These are phyloP conservation scores for Diplodus sargus DNA, from an alignment of 2,797 vertebrate species.

Conservation along the genomic window DNA sequence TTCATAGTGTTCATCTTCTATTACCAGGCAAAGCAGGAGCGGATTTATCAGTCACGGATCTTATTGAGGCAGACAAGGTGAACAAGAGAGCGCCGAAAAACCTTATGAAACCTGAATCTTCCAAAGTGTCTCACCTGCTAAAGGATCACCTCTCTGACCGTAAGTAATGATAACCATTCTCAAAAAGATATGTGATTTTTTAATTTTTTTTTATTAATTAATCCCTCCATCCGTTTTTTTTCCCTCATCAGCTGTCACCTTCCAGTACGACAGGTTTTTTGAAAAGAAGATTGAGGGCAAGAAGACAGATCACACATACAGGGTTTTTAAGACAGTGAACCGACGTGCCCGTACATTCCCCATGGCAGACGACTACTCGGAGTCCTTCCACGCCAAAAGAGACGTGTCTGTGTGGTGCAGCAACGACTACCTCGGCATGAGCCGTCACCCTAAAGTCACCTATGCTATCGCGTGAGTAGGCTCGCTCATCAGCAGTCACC, in stretches of 20 bases:
- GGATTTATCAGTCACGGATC: slow-evolving; percentile 68
- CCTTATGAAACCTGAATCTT: slow-evolving; percentile 83
- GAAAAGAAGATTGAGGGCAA: slow-evolving; percentile 93
- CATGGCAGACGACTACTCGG: slow-evolving; percentile 91
- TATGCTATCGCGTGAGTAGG: slow-evolving; percentile 89
- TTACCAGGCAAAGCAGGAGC: slow-evolving; percentile 71
- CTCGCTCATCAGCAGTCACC: background rate
- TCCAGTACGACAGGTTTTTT: slow-evolving; percentile 93
- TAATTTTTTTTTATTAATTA: background rate
- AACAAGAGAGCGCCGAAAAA: slow-evolving; percentile 77
- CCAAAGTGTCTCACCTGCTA: slow-evolving; percentile 88
- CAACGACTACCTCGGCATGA: slow-evolving; percentile 97
- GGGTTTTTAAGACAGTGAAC: slow-evolving; percentile 96
- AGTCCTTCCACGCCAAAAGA: slow-evolving; percentile 84
- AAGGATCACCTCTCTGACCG: slow-evolving; percentile 93
- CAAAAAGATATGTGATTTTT: background rate
- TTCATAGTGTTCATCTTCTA: background rate
- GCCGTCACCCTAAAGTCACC: slow-evolving; percentile 90
- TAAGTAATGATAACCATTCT: slow-evolving; percentile 68
- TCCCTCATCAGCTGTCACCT: slow-evolving; percentile 83
- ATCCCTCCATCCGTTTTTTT: background rate
- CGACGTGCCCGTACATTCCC: slow-evolving; percentile 88
- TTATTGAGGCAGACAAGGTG: slow-evolving; percentile 54
- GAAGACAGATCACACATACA: slow-evolving; percentile 92
- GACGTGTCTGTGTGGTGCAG: slow-evolving; percentile 96